phyloP scores from a whole-genome alignment of 2,113 vertebrate genomes.

The Oceanites oceanicus region DNA sequence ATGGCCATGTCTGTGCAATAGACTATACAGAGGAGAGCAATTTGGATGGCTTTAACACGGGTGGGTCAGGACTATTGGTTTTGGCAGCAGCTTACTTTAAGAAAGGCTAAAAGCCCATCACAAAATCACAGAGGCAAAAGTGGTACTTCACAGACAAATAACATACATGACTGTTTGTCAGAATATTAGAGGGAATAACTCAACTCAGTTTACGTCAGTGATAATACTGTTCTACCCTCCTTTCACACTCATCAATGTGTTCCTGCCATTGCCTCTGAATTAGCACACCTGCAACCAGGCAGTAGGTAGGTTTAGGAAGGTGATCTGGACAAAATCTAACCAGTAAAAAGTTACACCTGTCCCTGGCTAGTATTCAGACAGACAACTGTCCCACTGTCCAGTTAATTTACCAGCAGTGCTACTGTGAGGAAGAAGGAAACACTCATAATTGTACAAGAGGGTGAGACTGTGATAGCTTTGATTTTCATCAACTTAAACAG shows the following conservation, averaged over 20 bases:
- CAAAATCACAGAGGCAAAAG: background rate
- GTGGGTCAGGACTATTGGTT: background rate
- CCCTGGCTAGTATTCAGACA: background rate
- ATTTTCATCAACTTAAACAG: background rate
- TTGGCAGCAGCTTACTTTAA: background rate
- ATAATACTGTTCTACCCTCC: background rate
- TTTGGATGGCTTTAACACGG: background rate
- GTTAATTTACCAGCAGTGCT: background rate
- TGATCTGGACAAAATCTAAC: background rate
- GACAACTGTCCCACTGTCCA: background rate
- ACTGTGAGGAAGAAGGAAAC: background rate
- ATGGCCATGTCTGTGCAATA: background rate
- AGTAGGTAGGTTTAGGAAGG: background rate
- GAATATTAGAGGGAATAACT: background rate
- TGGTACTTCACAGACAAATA: background rate
- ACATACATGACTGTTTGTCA: background rate
- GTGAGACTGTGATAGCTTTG: background rate
- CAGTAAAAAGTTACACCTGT: background rate
- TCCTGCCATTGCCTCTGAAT: background rate
- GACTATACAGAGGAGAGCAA: background rate
- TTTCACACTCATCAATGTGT: background rate
- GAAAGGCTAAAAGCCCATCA: background rate
- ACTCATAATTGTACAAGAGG: background rate
- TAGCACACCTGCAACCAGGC: background rate
- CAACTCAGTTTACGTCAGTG: background rate